A percentile compares a stretch with the other conserved stretches of the same genome.
phyloP scores from a whole-genome alignment of 2,888 invertebrate species.

The Watsonalla cultraria region DNA sequence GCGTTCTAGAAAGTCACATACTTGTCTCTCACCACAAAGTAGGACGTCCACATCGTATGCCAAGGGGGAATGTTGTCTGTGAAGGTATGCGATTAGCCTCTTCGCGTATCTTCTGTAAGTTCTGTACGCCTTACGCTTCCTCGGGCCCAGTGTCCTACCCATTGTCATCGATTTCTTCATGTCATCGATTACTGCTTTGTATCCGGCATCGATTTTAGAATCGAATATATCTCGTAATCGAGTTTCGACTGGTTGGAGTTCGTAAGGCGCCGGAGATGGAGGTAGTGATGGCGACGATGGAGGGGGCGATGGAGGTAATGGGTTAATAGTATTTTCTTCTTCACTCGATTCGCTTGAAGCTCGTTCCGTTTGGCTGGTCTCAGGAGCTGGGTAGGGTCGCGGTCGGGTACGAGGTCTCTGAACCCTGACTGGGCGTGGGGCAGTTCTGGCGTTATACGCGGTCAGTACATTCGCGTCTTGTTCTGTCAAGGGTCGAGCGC shows the following conservation, averaged over 20 bases:
- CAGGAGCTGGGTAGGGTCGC: constrained; percentile 59
- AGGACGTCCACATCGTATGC: constrained; percentile 74
- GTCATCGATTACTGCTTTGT: constrained; percentile 74
- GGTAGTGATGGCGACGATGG: constrained; percentile 69
- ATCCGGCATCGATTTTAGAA: constrained; percentile 74
- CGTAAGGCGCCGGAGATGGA: constrained; percentile 67
- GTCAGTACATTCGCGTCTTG: constrained; percentile 75
- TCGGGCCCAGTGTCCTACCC: constrained; percentile 65
- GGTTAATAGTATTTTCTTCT: constrained; percentile 65
- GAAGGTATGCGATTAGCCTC: constrained; percentile 66
- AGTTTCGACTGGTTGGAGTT: constrained; percentile 66
- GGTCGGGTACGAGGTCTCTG: constrained; percentile 56
- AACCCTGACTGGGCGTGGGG: constrained; percentile 61
- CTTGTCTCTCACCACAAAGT: constrained; percentile 68
- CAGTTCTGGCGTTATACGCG: constrained; percentile 73
- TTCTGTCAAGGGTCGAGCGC: constrained; percentile 67
- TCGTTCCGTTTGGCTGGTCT: constrained; percentile 47
- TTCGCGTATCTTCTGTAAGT: constrained; percentile 73
- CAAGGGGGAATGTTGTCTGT: constrained; percentile 70
- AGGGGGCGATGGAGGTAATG: constrained; percentile 65
- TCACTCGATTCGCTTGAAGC: constrained; percentile 72
- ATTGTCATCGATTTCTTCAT: constrained; percentile 77
- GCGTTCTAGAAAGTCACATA: constrained; percentile 68
- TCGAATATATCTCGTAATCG: constrained; percentile 70
- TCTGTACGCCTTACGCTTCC: constrained; percentile 70